Conservation (phyloP, 2,888 invertebrate species). For the Girardia tigrina region DNA sequence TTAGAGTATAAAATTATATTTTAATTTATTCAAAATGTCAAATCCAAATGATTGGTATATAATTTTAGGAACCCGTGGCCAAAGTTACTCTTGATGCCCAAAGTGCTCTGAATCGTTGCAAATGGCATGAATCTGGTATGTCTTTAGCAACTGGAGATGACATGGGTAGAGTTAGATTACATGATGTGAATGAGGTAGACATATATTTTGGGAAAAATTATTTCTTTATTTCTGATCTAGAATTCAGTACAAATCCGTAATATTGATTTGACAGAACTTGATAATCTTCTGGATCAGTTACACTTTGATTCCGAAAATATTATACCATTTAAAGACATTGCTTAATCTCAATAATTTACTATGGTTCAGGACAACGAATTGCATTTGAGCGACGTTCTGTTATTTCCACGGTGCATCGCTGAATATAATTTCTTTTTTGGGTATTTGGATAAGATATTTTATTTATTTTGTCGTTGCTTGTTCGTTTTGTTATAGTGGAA, state of each 20-base stretch:
- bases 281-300: not conserved
- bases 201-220: too few species aligned
- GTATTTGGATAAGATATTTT: too few species aligned
- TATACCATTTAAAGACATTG: not conserved
- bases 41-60: too few species aligned
- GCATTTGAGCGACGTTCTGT: too few species aligned
- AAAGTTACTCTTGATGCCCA: constrained; percentile 67
- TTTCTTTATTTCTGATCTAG: not conserved
- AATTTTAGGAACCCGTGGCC: constrained; percentile 67
- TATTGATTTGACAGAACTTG: not conserved
- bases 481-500: too few species aligned
- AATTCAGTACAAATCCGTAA: not conserved
- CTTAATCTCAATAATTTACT: too few species aligned
- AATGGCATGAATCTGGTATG: constrained; percentile 83
- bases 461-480: too few species aligned
- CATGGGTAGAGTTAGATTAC: constrained; percentile 80
- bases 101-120: constrained; percentile 76
- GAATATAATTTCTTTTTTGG: too few species aligned
- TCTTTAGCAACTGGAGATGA: constrained; percentile 87
- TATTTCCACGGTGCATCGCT: too few species aligned
- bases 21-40: too few species aligned
- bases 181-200: constrained; percentile 77
- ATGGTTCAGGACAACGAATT: too few species aligned
- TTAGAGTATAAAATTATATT: too few species aligned
- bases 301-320: not conserved